These are phyloP conservation scores for Aegotheles bennettii DNA, from an alignment of 2,113 vertebrate species.

Conservation along the genomic window DNA sequence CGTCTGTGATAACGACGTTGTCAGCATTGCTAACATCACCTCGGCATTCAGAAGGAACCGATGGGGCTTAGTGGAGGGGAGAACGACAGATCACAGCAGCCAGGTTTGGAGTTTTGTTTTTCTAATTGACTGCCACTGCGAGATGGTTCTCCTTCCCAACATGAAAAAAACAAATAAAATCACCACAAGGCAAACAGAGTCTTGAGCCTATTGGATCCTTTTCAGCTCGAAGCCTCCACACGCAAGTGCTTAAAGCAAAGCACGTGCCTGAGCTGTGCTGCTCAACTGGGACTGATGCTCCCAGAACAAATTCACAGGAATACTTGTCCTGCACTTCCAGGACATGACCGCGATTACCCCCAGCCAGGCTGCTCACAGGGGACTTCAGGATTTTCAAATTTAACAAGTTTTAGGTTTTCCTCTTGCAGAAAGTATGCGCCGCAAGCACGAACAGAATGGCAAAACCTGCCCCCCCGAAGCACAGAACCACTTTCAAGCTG, in stretches of 20 bases:
- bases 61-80: not conserved
- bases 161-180: not conserved
- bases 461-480: not conserved
- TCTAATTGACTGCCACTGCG: slow-evolving; percentile 27
- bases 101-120: not conserved
- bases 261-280: not conserved
- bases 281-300: fast-evolving
- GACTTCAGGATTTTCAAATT: not conserved
- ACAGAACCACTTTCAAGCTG: not conserved
- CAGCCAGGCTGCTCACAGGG: fast-evolving
- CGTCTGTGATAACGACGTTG: not conserved
- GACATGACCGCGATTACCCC: not conserved
- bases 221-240: not conserved
- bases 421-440: not conserved
- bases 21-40: not conserved
- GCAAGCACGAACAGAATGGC: not conserved
- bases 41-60: not conserved
- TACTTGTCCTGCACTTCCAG: not conserved
- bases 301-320: not conserved
- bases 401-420: not conserved
- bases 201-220: not conserved
- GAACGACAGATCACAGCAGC: not conserved
- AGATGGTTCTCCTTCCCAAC: not conserved
- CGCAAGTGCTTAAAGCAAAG: not conserved
- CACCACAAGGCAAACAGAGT: not conserved